These are phyloP conservation scores for Euplagia quadripunctaria DNA, from an alignment of 2,888 invertebrate species.

Conservation along the genomic window DNA sequence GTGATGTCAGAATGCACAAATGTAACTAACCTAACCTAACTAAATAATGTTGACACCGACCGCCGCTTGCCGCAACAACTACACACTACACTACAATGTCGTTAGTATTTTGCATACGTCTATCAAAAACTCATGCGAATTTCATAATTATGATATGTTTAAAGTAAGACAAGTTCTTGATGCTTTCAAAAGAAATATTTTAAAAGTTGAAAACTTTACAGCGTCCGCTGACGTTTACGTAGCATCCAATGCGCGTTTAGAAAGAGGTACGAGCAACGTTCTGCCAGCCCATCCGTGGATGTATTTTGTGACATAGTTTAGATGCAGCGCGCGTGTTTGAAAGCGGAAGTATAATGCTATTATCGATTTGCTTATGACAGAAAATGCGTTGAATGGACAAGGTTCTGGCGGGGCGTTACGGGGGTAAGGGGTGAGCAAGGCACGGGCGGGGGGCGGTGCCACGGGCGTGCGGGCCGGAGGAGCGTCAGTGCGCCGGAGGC, in stretches of 20 bases:
- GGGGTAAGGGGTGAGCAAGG: slow-evolving; percentile 43
- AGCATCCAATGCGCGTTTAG: slow-evolving; percentile 23
- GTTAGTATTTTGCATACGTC: slow-evolving; percentile 1
- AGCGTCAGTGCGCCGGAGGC: slow-evolving; percentile 77
- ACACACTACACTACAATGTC: slow-evolving; percentile 16
- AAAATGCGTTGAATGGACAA: slow-evolving; percentile 86
- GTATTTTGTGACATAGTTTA: slow-evolving; percentile 74
- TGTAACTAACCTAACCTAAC: slow-evolving; percentile 56
- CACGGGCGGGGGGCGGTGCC: slow-evolving; percentile 52
- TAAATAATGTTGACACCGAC: slow-evolving; percentile 37
- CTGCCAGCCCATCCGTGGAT: slow-evolving; percentile 36
- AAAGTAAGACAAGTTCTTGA: slow-evolving; percentile 11
- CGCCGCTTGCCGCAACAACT: slow-evolving; percentile 17
- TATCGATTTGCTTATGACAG: slow-evolving; percentile 87
- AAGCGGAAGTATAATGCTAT: slow-evolving; percentile 86
- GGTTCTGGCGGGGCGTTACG: slow-evolving; percentile 60
- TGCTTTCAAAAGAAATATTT: slow-evolving; percentile 34
- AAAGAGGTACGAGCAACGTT: not conserved
- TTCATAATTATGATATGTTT: not conserved
- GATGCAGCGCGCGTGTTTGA: slow-evolving; percentile 82
- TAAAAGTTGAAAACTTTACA: slow-evolving; percentile 43
- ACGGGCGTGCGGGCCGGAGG: slow-evolving; percentile 50
- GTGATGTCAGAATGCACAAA: slow-evolving; percentile 53
- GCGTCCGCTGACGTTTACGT: slow-evolving; percentile 31
- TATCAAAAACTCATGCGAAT: not conserved